Evolutionary conservation across 2,113 vertebrate genomes (phyloP).

Genomic region (Grammomys surdaster): DNA sequence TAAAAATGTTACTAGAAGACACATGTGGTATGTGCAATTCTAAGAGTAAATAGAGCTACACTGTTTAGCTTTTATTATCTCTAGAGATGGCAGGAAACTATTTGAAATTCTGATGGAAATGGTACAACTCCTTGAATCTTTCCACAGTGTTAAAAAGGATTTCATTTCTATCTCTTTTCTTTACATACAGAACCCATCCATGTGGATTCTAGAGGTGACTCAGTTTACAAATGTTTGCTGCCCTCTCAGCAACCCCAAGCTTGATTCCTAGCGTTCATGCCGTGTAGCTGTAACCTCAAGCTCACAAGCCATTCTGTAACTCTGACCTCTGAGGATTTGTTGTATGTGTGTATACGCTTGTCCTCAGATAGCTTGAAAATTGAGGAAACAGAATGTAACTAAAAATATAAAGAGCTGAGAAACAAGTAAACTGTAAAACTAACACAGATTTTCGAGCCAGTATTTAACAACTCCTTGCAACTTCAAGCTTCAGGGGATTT

Average conservation of each 20-base stretch:
- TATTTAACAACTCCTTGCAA: not conserved
- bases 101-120: conserved; percentile 28
- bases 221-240: not conserved
- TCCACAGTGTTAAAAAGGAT: not conserved
- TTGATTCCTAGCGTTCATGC: not conserved
- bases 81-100: not conserved
- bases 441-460: not conserved
- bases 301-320: not conserved
- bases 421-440: not conserved
- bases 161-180: not conserved
- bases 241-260: not conserved
- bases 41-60: conserved; percentile 4
- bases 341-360: not conserved
- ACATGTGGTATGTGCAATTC: not conserved
- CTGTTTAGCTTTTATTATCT: conserved; percentile 50
- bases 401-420: not conserved
- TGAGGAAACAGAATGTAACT: not conserved
- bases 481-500: not conserved
- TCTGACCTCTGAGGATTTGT: too few species aligned
- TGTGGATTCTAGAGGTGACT: not conserved
- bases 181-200: not conserved
- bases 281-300: accelerated
- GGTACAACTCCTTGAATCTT: not conserved
- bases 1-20: not conserved
- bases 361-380: not conserved